Percentiles rank a stretch among this genome's conserved stretches.
Conservation (phyloP, 1,140 invertebrate species). For the Leguminivora glycinivorella region DNA sequence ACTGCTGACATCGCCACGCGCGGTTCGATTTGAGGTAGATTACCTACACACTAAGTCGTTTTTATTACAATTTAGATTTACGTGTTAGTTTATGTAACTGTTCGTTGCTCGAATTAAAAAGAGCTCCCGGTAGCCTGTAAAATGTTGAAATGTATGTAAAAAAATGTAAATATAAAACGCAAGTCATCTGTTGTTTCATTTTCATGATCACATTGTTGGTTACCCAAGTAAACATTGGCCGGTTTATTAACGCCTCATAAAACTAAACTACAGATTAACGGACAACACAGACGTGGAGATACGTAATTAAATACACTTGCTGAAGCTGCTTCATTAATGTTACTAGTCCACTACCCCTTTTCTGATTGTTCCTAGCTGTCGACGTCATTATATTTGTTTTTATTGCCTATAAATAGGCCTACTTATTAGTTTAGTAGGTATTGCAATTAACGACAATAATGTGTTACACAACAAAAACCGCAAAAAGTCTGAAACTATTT, state of each 20-base stretch:
- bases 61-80: conserved; percentile 78
- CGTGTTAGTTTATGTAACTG: conserved; percentile 78
- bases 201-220: conserved; percentile 50
- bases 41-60: conserved; percentile 69
- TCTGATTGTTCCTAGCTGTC: not conserved
- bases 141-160: conserved; percentile 79
- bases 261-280: conserved; percentile 35
- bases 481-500: too few relatives aligned
- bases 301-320: not conserved
- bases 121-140: conserved; percentile 77
- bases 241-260: conserved; percentile 42
- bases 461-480: too few relatives aligned
- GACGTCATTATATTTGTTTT: too few relatives aligned
- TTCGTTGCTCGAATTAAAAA: conserved; percentile 79
- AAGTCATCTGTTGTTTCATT: conserved; percentile 73
- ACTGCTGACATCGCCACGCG: conserved; percentile 50
- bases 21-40: conserved; percentile 59
- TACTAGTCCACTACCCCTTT: not conserved
- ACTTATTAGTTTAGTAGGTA: too few relatives aligned
- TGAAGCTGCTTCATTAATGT: not conserved
- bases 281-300: not conserved
- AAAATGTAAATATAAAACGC: conserved; percentile 76
- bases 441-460: too few relatives aligned
- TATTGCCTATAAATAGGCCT: too few relatives aligned
- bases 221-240: conserved; percentile 48